These are phyloP conservation scores for Meghimatium bilineatum DNA, from an alignment of 2,888 invertebrate species.

Conservation along the genomic window DNA sequence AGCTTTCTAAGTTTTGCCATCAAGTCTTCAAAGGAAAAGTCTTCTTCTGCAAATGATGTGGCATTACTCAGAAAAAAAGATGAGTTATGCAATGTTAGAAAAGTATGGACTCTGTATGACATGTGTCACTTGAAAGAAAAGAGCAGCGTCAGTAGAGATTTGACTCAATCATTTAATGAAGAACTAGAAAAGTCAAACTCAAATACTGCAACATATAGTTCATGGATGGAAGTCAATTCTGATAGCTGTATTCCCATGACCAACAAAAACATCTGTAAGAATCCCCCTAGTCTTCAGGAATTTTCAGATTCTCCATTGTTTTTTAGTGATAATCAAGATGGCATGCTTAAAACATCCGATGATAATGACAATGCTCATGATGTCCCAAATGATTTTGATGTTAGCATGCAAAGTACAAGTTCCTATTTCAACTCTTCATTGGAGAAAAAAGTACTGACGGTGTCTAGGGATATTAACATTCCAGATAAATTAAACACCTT, in stretches of 20 bases:
- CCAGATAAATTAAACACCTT: neutral
- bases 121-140: slow-evolving; percentile 40
- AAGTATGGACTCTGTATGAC: slow-evolving; percentile 38
- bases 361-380: slow-evolving; percentile 18
- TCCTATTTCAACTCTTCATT: slow-evolving; percentile 9
- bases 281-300: too few relatives aligned
- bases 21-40: slow-evolving; percentile 18
- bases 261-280: neutral
- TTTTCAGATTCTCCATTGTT: neutral
- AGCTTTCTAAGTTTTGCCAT: slow-evolving; percentile 26
- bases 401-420: slow-evolving; percentile 20
- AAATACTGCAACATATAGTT: neutral
- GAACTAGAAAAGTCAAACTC: slow-evolving; percentile 16
- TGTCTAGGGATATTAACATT: neutral
- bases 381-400: neutral
- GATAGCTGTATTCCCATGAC: neutral
- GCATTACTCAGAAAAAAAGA: slow-evolving; percentile 11
- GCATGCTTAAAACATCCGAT: neutral
- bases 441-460: neutral
- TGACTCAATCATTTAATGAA: slow-evolving; percentile 47
- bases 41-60: slow-evolving; percentile 28
- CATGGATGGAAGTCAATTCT: neutral
- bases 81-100: slow-evolving; percentile 29
- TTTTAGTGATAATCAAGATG: neutral
- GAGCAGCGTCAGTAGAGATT: slow-evolving; percentile 46